These are phyloP conservation scores for Dynastes hyllus DNA, from an alignment of 2,888 invertebrate genomes.

Conservation along the genomic window DNA sequence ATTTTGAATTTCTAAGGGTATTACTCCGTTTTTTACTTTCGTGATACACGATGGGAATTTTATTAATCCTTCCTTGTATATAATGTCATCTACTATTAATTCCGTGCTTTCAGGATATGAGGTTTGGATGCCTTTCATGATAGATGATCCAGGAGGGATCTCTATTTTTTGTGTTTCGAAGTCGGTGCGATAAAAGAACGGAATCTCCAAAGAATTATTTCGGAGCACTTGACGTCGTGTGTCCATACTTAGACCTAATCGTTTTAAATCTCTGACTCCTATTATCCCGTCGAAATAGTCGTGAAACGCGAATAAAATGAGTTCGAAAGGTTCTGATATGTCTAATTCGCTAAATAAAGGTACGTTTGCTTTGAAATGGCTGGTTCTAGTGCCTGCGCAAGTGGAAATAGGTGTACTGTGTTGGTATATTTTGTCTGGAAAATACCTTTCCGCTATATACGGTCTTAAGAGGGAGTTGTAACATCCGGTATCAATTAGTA, in stretches of 20 bases:
- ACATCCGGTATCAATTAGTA: background rate
- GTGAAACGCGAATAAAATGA: background rate
- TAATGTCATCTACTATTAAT: background rate
- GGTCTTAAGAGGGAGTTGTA: background rate
- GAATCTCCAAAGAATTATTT: background rate
- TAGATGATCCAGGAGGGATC: background rate
- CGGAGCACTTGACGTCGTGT: background rate
- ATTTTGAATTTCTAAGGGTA: too few species aligned
- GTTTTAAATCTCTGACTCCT: background rate
- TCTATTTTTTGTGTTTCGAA: background rate
- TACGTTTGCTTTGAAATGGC: background rate
- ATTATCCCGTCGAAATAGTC: background rate
- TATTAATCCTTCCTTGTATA: background rate
- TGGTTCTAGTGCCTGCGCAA: background rate
- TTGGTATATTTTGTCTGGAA: background rate
- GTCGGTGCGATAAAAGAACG: background rate
- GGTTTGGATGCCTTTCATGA: background rate
- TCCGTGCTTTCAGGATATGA: background rate
- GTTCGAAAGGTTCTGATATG: background rate
- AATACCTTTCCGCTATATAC: background rate
- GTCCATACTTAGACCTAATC: background rate
- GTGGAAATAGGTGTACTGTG: background rate
- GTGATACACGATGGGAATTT: background rate
- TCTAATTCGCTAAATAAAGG: background rate
- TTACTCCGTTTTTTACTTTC: background rate